Percentiles rank a stretch among this genome's conserved stretches.
These are phyloP conservation scores for Bos javanicus DNA, from an alignment of 2,113 vertebrate species.

Conservation along the genomic window DNA sequence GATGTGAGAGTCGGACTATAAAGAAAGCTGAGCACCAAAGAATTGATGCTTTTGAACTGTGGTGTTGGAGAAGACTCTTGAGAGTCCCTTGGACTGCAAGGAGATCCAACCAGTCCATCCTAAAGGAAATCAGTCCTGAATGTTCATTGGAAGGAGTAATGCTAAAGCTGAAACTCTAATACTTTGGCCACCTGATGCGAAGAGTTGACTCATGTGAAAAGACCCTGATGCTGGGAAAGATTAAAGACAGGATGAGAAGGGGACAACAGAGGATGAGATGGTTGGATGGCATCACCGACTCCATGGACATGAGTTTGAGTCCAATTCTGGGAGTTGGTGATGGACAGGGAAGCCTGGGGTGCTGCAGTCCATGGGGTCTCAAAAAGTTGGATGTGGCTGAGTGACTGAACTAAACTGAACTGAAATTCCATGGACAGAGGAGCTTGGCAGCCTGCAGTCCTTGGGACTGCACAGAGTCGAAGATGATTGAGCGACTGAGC, in stretches of 20 bases:
- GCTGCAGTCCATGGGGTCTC: rapidly evolving
- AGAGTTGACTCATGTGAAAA: neutral
- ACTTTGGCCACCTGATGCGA: neutral
- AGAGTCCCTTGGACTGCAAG: neutral
- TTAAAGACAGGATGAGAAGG: neutral
- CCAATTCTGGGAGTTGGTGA: neutral
- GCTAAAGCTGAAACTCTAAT: neutral
- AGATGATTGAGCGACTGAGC: neutral
- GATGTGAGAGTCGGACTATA: neutral
- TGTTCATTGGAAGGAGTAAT: neutral
- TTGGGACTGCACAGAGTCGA: neutral
- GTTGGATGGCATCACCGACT: too few relatives aligned
- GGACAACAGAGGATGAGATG: neutral
- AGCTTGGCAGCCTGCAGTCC: neutral
- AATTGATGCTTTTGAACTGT: neutral
- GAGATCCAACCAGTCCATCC: neutral
- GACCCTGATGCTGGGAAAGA: neutral
- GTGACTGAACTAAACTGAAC: neutral
- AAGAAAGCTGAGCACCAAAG: neutral
- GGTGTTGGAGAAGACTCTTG: neutral
- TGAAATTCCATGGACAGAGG: neutral
- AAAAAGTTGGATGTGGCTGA: neutral
- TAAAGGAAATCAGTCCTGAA: neutral
- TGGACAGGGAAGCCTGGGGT: neutral
- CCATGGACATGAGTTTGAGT: neutral